Evolutionary conservation across 2,797 vertebrate genomes (phyloP).

Genomic region (Onychomys arenicola): DNA sequence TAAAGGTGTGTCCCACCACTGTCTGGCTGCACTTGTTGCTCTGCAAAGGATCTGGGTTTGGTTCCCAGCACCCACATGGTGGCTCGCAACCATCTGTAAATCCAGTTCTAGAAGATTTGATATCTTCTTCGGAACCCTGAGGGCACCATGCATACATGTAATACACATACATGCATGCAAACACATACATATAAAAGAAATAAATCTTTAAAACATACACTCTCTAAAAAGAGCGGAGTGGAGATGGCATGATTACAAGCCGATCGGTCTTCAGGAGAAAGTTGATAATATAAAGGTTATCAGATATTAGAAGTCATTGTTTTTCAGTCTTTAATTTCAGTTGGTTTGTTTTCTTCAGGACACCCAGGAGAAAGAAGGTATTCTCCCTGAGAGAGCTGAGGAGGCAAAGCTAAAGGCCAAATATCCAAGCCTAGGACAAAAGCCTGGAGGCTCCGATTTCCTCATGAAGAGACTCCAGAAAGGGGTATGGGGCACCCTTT

Average conservation of each 20-base stretch:
- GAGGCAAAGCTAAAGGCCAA: slow-evolving; percentile 97
- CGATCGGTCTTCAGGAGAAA: slow-evolving; percentile 8
- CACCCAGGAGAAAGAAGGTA: slow-evolving; percentile 93
- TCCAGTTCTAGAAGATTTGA: background rate
- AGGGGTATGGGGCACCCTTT: slow-evolving; percentile 89
- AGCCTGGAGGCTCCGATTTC: slow-evolving; percentile 96
- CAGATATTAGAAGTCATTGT: slow-evolving; percentile 33
- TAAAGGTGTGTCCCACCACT: background rate
- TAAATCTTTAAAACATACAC: background rate
- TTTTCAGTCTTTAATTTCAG: slow-evolving; percentile 54
- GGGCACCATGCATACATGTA: background rate
- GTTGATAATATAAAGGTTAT: slow-evolving; percentile 9
- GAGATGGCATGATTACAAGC: slow-evolving; percentile 11
- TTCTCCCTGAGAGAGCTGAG: slow-evolving; percentile 93
- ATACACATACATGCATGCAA: background rate
- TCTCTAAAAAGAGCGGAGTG: slow-evolving; percentile 3
- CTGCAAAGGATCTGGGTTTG: background rate
- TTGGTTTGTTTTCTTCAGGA: slow-evolving; percentile 88
- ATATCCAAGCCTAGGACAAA: slow-evolving; percentile 95
- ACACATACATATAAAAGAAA: background rate
- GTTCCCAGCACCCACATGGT: background rate
- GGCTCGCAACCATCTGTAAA: background rate
- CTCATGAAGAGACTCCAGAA: slow-evolving; percentile 99
- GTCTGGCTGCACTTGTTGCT: background rate
- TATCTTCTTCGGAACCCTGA: background rate